Evolutionary conservation across 2,113 vertebrate species (phyloP), one percentile per base, ranked within the genome.

Genomic region (Neotoma lepida): DNA sequence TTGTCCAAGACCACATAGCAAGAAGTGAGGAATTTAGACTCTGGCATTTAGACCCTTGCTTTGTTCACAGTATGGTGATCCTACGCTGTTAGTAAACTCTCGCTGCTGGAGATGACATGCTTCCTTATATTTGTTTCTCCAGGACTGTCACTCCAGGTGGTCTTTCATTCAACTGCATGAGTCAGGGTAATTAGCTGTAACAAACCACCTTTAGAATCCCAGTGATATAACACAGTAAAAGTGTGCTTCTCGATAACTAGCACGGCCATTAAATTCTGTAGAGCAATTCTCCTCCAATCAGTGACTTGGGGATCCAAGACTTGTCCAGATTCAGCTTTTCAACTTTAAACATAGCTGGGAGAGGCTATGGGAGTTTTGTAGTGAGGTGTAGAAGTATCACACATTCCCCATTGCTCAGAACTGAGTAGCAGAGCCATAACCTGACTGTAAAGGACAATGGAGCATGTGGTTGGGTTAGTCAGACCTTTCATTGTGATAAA

Each of bases 1-100:
- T 87, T 88, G 51, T 10, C 35, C 49, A 51, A 63, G 84, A 68
- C 71, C 17, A 95, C 26, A 35, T 20, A 88, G 49, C 30, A 90
- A 86, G 26, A 92, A 93, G 63, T 74, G 33, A 24, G 46, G 18
- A 91, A 44, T 89, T 86, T 89, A 88, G 93, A 81, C 22, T 95
- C 46, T 51, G 68, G 58, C 0, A 49, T 39, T 70, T 71, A 70
- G 93, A 82, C 80, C 26, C 9, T 13, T 51, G 9, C 24, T 74
- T 54, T 86, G 76, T 92, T 89, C 85, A 82, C 9, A 44, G 68
- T 85, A 61, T 17, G 76, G n/a, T 66, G 61, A 89, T n/a, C 9
- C 51, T 20, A 49, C 4, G 17, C 33, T 44, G 71, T 90, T 78
- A 15, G 64, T 41, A 17, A 88, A 63, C n/a, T 49, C 61, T 93